Conservation (phyloP, 2,113 vertebrate species). For the Rhinolophus ferrumequinum region DNA sequence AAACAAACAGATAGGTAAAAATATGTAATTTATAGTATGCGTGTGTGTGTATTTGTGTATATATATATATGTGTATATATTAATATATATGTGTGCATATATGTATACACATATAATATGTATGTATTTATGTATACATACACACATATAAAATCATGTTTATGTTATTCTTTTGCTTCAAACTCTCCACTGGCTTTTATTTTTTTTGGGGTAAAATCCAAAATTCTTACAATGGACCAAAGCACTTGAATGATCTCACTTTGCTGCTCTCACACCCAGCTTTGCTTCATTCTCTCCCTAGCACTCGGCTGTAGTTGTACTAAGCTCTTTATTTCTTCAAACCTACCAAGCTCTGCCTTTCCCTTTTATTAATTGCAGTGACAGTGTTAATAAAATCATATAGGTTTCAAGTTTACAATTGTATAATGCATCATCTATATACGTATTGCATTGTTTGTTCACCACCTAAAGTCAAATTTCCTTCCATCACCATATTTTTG, state of each 20-base stretch:
- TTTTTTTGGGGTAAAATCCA: not conserved
- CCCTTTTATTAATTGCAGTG: too few species aligned
- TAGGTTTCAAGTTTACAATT: too few species aligned
- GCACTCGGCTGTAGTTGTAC: not conserved
- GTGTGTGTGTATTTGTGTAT: not conserved
- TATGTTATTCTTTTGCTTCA: not conserved
- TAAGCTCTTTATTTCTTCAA: not conserved
- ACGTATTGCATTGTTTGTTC: too few species aligned
- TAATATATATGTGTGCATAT: not conserved
- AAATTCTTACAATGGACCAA: not conserved
- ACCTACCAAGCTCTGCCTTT: accelerated
- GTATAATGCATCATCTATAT: too few species aligned
- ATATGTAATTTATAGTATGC: not conserved
- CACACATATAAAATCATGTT: not conserved
- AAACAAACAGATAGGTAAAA: not conserved
- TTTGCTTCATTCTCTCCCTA: not conserved
- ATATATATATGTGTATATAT: not conserved
- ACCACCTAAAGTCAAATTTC: too few species aligned
- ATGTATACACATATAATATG: not conserved
- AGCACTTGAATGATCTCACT: not conserved
- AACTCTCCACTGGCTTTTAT: not conserved
- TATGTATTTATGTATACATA: not conserved
- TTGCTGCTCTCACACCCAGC: not conserved
- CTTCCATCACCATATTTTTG: too few species aligned
- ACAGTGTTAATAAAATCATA: too few species aligned